Evolutionary conservation across 2,888 invertebrate genomes (phyloP).

Genomic region (Pomacea canaliculata): DNA sequence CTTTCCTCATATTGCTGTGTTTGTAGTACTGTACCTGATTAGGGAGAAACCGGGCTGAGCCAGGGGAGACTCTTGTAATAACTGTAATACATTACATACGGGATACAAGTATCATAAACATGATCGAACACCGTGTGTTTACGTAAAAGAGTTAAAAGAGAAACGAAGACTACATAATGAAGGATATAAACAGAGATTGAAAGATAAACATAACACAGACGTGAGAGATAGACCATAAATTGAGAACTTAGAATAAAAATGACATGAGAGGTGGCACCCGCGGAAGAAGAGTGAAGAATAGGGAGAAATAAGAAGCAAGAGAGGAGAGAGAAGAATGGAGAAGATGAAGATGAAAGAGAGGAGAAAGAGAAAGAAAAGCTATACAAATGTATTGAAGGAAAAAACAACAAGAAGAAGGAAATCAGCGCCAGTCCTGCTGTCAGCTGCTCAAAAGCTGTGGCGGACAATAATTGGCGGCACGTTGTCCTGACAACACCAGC

Average conservation of each 20-base stretch:
- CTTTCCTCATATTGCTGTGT: no score
- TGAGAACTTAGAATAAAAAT: not conserved
- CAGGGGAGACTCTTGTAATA: no score
- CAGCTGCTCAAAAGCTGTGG: not conserved
- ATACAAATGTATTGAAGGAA: no score
- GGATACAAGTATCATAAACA: no score
- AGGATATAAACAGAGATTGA: not conserved
- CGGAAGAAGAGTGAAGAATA: conserved; percentile 2
- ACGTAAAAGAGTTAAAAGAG: no score
- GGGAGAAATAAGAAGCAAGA: not conserved
- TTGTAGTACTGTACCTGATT: no score
- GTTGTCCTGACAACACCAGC: not conserved
- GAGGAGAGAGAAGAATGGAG: conserved; percentile 1
- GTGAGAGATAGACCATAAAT: not conserved
- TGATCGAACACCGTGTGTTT: no score
- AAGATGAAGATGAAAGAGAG: not conserved
- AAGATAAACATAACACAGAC: not conserved
- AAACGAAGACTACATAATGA: not conserved
- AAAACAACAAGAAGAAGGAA: not conserved
- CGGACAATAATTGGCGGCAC: not conserved
- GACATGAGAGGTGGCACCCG: not conserved
- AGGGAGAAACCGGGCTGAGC: no score
- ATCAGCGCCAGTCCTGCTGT: not conserved
- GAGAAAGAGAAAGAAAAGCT: not conserved
- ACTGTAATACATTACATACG: no score